These are phyloP conservation scores for Hepsetus odoe DNA, from an alignment of 2,113 vertebrate species.

Conservation along the genomic window DNA sequence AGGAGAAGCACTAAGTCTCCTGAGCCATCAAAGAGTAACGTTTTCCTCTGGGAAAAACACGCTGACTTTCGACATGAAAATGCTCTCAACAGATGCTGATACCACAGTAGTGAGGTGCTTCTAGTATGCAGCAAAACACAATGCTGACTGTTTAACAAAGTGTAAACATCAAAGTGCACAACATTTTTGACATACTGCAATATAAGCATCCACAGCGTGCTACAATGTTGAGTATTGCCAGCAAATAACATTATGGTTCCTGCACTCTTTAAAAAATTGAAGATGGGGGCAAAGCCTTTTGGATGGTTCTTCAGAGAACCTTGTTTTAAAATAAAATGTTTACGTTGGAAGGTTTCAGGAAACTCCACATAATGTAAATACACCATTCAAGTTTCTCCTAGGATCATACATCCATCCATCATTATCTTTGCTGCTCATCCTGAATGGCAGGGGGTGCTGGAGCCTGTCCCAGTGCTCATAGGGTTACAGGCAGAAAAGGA, in stretches of 20 bases:
- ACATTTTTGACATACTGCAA: background rate
- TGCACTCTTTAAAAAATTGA: background rate
- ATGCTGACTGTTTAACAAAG: background rate
- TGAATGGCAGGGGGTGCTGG: too few species aligned
- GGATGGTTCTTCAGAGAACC: background rate
- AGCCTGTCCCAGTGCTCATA: too few species aligned
- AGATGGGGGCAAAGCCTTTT: background rate
- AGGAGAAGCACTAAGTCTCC: too few species aligned
- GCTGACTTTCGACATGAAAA: conserved; percentile 13
- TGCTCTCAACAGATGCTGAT: background rate
- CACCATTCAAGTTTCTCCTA: too few species aligned
- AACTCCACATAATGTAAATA: too few species aligned
- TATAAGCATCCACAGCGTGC: background rate
- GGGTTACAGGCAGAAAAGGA: too few species aligned
- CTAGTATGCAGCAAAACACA: background rate
- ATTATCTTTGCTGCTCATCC: too few species aligned
- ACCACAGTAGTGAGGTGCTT: background rate
- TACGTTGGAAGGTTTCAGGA: too few species aligned
- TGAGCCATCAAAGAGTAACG: too few species aligned
- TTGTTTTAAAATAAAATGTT: too few species aligned
- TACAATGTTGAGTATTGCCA: background rate
- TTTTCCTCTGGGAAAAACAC: background rate
- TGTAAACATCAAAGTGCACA: background rate
- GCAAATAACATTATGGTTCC: background rate
- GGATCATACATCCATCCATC: too few species aligned